These are phyloP conservation scores for Euwallacea fornicatus DNA, from an alignment of 1,140 invertebrate species.

Conservation along the genomic window DNA sequence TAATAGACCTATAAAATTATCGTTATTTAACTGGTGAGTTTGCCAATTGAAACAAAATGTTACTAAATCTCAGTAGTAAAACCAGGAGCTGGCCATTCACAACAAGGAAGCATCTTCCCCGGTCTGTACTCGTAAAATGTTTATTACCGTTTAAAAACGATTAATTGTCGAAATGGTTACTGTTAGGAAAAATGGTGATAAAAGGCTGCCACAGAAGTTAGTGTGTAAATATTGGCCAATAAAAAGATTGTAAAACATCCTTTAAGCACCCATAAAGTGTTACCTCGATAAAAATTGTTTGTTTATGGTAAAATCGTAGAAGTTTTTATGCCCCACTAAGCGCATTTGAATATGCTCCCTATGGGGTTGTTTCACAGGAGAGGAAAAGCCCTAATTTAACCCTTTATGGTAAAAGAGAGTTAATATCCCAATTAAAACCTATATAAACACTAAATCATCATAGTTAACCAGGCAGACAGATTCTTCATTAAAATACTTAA, in stretches of 20 bases:
- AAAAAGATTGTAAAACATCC: conserved; percentile 36
- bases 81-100: neutral
- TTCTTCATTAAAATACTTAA: neutral
- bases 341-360: conserved; percentile 11
- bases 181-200: conserved; percentile 34
- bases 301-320: conserved; percentile 31
- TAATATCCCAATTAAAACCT: too few relatives aligned
- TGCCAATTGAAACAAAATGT: conserved; percentile 2
- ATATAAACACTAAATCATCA: too few relatives aligned
- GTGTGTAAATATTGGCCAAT: conserved; percentile 34
- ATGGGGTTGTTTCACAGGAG: too few relatives aligned
- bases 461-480: too few relatives aligned
- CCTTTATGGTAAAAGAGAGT: too few relatives aligned
- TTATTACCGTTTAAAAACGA: conserved; percentile 26
- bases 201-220: conserved; percentile 32
- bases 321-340: conserved; percentile 20
- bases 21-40: neutral
- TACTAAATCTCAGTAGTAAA: neutral
- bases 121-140: conserved; percentile 19
- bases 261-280: conserved; percentile 32
- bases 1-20: too few relatives aligned
- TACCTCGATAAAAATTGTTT: conserved; percentile 33
- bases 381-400: too few relatives aligned
- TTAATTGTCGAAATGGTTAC: conserved; percentile 31
- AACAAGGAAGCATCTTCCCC: conserved; percentile 4